A percentile compares a stretch with the other conserved stretches of the same genome.
Evolutionary conservation across 2,797 vertebrate genomes (phyloP).

Genomic region (Pelochelys cantorii): DNA sequence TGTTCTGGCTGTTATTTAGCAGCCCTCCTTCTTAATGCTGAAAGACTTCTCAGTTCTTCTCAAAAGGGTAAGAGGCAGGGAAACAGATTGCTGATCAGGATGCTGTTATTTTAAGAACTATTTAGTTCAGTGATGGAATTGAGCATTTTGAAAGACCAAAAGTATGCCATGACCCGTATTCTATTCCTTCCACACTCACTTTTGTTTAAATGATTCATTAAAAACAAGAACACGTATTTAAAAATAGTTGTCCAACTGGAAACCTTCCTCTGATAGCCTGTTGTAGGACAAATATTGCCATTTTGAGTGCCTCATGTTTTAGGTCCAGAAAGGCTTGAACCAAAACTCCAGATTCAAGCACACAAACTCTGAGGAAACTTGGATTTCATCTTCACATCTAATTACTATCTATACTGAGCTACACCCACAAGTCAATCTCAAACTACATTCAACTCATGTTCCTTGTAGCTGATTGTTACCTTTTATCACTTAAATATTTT

Average conservation of each 20-base stretch:
- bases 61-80: conserved; percentile 66
- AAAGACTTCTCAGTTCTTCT: conserved; percentile 80
- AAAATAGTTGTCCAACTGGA: neutral
- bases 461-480: neutral
- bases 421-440: rapidly evolving
- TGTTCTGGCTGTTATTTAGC: conserved; percentile 74
- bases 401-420: neutral
- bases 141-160: conserved; percentile 64
- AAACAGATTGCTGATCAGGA: conserved; percentile 71
- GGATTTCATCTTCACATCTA: neutral
- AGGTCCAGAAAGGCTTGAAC: neutral
- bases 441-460: neutral
- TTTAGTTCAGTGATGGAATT: conserved; percentile 69
- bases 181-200: neutral
- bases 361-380: neutral
- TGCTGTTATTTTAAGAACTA: conserved; percentile 80
- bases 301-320: neutral
- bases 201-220: neutral
- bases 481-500: neutral
- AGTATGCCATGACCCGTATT: conserved; percentile 40
- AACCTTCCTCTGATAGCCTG: neutral
- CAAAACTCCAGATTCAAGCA: neutral
- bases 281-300: neutral
- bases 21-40: conserved; percentile 73
- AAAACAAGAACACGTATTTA: neutral